phyloP scores from a whole-genome alignment of 2,888 invertebrate genomes.

The Limnephilus marmoratus region DNA sequence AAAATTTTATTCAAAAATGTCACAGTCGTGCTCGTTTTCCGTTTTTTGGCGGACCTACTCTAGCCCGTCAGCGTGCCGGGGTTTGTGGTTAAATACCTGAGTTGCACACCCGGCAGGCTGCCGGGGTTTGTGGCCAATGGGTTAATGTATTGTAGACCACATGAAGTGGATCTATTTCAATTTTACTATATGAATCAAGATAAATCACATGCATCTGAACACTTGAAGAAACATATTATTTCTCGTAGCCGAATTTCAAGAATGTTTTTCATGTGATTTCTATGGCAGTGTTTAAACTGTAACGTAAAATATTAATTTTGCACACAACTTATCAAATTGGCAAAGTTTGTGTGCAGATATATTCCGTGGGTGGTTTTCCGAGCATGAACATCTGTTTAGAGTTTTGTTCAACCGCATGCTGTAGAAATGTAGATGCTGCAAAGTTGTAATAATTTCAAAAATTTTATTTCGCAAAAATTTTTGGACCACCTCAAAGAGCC shows the following conservation, averaged over 20 bases:
- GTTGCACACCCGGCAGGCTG: too few species aligned
- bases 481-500: background rate
- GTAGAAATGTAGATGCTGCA: slow-evolving; percentile 4
- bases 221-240: background rate
- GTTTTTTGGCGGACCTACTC: too few species aligned
- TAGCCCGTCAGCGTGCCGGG: too few species aligned
- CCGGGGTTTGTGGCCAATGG: too few species aligned
- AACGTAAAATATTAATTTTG: background rate
- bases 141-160: too few species aligned
- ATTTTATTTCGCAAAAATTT: background rate
- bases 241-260: background rate
- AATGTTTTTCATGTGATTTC: background rate
- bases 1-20: too few species aligned
- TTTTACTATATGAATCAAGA: too few species aligned
- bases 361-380: background rate
- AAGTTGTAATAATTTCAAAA: slow-evolving; percentile 20
- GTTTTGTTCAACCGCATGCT: slow-evolving; percentile 25
- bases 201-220: too few species aligned
- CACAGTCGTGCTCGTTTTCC: too few species aligned
- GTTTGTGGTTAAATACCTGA: too few species aligned
- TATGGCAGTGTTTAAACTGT: background rate
- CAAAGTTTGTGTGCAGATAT: background rate
- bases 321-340: background rate
- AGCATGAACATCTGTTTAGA: background rate
- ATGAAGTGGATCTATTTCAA: too few species aligned